phyloP scores from a whole-genome alignment of 2,113 vertebrate species.

The Alces alces region DNA sequence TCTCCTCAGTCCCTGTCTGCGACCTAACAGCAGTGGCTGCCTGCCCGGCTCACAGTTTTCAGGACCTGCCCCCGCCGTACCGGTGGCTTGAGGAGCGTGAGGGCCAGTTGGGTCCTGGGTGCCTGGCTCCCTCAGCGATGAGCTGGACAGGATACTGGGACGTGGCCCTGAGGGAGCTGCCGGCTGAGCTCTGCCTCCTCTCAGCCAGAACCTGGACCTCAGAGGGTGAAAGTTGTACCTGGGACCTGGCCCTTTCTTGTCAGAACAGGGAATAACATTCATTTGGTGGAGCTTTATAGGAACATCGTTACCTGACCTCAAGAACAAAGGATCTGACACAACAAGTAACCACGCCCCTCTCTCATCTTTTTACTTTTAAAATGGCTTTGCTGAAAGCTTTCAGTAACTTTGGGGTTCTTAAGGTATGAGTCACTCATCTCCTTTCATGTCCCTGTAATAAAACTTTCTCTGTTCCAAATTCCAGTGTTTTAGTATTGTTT shows the following conservation, averaged over 20 bases:
- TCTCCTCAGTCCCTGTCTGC: background rate
- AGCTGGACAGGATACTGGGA: background rate
- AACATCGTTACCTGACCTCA: background rate
- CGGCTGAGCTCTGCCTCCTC: background rate
- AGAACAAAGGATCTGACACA: background rate
- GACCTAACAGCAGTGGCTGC: background rate
- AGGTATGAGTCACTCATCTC: background rate
- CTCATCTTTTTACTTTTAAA: background rate
- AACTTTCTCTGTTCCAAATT: background rate
- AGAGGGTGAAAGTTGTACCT: background rate
- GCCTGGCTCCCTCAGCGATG: background rate
- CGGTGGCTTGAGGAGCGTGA: background rate
- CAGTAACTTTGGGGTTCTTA: background rate
- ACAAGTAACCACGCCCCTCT: background rate
- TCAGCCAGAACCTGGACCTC: background rate
- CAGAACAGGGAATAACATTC: background rate
- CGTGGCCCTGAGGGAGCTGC: background rate
- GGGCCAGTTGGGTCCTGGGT: background rate
- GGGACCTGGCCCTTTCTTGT: background rate
- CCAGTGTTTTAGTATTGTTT: background rate
- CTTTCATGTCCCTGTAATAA: background rate
- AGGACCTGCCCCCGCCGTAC: background rate
- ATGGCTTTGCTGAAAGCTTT: background rate
- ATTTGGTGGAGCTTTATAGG: background rate
- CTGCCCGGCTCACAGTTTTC: background rate